Evolutionary conservation across 1,140 invertebrate genomes (phyloP), one percentile per base, ranked within the genome.

Genomic region (Drosophila lacteicornis): DNA sequence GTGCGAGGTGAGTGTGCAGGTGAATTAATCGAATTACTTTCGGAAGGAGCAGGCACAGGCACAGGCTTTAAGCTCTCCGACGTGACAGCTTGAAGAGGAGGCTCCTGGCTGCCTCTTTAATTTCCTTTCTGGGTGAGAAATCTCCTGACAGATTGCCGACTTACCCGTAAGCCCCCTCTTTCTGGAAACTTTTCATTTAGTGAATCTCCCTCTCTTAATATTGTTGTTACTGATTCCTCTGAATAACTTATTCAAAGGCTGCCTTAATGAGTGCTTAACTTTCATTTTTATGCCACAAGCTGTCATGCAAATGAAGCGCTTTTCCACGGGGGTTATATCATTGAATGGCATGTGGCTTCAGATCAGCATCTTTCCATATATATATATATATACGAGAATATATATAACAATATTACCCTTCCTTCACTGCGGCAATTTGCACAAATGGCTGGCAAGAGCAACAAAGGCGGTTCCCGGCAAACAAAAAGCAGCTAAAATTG

Each of bases 211-310:
- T 38, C 3, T 22, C 30, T 22, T 30, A 47, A 58, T 58, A 58
- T 33, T 36, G 60, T 30, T 30, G 27, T 30, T 30, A 30, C 27
- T 7, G 27, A 30, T 30, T 30, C 27, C 27, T 6, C 51, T 76
- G 75, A 79, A 88, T 88, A 79, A 84, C 49, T 82, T 85, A 88
- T 82, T 90, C 56, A 76, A 76, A 81, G 80, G 78, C 57, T 62
- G 75, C 75, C 85, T 84, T 88, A 88, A 88, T 90, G 85, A 90
- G 81, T 66, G 78, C 85, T 85, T 79, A 90, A 81, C 66, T 81
- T 90, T 84, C 66, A 84, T 84, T 88, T 88, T 84, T 71, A 83
- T 81, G 76, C 68, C 73, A 38, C 43, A 33, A 13, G 4, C 53
- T 17, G 12, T 11, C 42, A 69, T 57, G 75, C 45, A 59, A 53